These are phyloP conservation scores for Drosophila kuntzei DNA, from an alignment of 2,888 invertebrate species.

Conservation along the genomic window DNA sequence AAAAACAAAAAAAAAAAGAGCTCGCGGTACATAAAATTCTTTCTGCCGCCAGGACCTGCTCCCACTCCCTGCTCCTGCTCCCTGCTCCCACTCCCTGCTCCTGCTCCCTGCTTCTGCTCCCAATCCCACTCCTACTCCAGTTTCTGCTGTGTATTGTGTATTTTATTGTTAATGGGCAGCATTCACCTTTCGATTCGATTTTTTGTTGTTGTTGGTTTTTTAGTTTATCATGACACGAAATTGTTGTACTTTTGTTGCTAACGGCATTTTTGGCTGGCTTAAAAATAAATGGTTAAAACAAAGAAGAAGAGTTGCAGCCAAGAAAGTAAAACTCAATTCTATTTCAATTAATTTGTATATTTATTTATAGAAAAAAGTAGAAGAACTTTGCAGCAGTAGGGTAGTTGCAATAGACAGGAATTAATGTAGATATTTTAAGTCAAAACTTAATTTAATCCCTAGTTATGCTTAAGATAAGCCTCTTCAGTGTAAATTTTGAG, in stretches of 20 bases:
- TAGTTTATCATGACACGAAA: slow-evolving; percentile 32
- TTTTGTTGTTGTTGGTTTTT: slow-evolving; percentile 31
- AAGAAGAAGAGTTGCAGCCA: slow-evolving; percentile 1
- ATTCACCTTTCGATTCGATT: slow-evolving; percentile 56
- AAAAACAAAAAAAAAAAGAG: slow-evolving; percentile 36
- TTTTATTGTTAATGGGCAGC: slow-evolving; percentile 72
- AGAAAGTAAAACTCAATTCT: slow-evolving; percentile 26
- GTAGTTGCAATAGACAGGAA: not conserved
- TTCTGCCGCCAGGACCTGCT: slow-evolving; percentile 34
- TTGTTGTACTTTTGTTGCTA: slow-evolving; percentile 43
- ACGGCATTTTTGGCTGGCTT: slow-evolving; percentile 31
- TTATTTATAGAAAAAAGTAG: slow-evolving; percentile 9
- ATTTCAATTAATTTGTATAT: slow-evolving; percentile 21
- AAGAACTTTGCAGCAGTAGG: not conserved
- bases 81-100: not conserved
- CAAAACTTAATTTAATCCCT: not conserved
- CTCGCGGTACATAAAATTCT: slow-evolving; percentile 56
- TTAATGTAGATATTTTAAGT: not conserved
- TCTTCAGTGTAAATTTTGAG: not conserved
- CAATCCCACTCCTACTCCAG: slow-evolving; percentile 2
- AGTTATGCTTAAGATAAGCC: not conserved
- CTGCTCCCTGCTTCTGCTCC: not conserved
- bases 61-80: not conserved
- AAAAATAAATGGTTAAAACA: slow-evolving; percentile 21
- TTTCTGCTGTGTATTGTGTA: slow-evolving; percentile 41